Base-by-base conservation (phyloP, 1,140 invertebrate genomes). In the Scaptodrosophila lebanonensis region DNA sequence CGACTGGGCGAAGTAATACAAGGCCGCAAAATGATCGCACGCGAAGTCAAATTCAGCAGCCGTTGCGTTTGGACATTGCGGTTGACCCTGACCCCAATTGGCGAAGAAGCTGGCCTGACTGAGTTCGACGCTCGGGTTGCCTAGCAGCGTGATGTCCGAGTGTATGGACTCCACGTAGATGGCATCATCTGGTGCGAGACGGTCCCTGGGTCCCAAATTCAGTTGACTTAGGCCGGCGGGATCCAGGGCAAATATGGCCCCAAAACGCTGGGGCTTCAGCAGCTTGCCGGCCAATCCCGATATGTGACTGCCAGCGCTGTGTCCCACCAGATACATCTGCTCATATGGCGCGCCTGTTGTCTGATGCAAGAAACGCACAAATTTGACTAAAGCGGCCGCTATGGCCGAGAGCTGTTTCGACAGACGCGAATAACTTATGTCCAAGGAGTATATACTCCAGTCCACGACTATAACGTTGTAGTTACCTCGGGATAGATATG, bases 91-190 rank as follows among this genome's bases (percentile, higher is more conserved):
- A 3, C 91, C 92, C 25, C 92, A 92, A 85, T 93, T 93, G 3
- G 90, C 91, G 62, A 91, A 93, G 66, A 93, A 93, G 82, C 94
- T 92, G 22, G 91, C 91, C 49, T 93, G 90, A 1, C 92, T 92
- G 3, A 92, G 84, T 5, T 29, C 35, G 2, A 89, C 88, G 1
- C 88, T 89, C 9, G 84, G 83, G 18, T 84, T 84, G 57, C 89
- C 92, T 11, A 93, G 83, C 22, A 89, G 83, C 7, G 90, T 90
- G 9, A 89, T 89, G 61, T 93, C 91, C 0, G 93, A 93, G 71
- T 95, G 93, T 50, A 95, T 92, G 0, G 93, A 90, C 77, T 94
- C 92, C 0, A 94, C 93, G 61, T 92, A 91, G 1, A 88, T 39
- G 0, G 91, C 93, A 75, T 94, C 93, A 1, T 65, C 83, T 6